phyloP scores from a whole-genome alignment of 1,140 invertebrate species.

The Proales similis region DNA sequence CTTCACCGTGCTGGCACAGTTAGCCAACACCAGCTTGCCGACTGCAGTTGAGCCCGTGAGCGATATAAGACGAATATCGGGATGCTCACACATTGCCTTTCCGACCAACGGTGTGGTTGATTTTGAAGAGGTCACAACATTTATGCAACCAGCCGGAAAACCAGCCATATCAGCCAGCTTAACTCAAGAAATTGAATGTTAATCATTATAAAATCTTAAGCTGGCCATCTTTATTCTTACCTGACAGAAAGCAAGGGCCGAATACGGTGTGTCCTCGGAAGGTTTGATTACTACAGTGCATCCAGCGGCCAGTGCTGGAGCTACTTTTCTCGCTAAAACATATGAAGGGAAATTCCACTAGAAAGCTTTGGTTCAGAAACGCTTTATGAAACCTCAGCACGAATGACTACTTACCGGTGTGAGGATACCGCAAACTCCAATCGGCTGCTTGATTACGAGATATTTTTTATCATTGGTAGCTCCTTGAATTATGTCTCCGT shows the following conservation, averaged over 20 bases:
- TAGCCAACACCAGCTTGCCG: constrained; percentile 67
- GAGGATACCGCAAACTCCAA: constrained; percentile 89
- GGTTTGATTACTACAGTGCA: constrained; percentile 82
- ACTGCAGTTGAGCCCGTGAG: constrained; percentile 83
- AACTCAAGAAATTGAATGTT: too few relatives aligned
- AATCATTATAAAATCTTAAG: too few relatives aligned
- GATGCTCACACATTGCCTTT: constrained; percentile 44
- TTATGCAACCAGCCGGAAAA: constrained; percentile 43
- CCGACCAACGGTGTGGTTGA: constrained; percentile 49
- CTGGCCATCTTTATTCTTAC: constrained; percentile 56
- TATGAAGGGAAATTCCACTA: constrained; percentile 70
- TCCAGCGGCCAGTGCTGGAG: constrained; percentile 74
- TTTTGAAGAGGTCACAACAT: constrained; percentile 39
- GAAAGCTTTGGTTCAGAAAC: too few relatives aligned
- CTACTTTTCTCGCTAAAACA: constrained; percentile 93
- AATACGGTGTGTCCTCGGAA: constrained; percentile 85
- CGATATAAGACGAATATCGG: constrained; percentile 58
- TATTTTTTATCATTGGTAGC: constrained; percentile 69
- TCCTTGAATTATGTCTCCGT: constrained; percentile 77
- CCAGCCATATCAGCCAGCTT: constrained; percentile 65
- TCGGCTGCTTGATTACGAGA: constrained; percentile 74
- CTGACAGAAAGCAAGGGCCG: constrained; percentile 70
- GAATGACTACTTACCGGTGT: too few relatives aligned
- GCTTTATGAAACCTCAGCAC: too few relatives aligned
- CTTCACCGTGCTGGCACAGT: constrained; percentile 71